Evolutionary conservation across 2,797 vertebrate genomes (phyloP).

Genomic region (Sciaenops ocellatus): DNA sequence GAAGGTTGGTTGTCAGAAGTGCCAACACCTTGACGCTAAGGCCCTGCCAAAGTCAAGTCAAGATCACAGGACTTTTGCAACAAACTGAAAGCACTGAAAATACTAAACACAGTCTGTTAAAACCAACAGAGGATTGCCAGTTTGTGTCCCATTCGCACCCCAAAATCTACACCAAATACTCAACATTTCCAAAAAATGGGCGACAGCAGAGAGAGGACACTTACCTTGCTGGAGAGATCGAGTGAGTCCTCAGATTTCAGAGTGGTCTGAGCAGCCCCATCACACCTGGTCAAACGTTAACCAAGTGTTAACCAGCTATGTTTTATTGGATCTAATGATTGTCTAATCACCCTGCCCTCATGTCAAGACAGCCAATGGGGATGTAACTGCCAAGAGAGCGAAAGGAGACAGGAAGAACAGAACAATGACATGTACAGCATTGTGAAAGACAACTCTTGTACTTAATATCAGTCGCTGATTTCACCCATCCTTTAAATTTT

Average conservation of each 20-base stretch:
- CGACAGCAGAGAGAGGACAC: constrained; percentile 39
- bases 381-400: constrained; percentile 31
- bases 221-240: constrained; percentile 78
- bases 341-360: constrained; percentile 82
- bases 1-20: not conserved
- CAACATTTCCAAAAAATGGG: constrained; percentile 9
- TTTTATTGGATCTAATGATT: constrained; percentile 92
- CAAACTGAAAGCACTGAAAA: constrained; percentile 26
- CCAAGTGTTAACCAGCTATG: constrained; percentile 73
- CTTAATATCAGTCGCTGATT: constrained; percentile 4
- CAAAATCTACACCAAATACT: constrained; percentile 24
- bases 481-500: not conserved
- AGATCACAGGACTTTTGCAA: constrained; percentile 63
- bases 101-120: not conserved
- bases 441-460: constrained; percentile 19
- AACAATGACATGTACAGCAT: constrained; percentile 32
- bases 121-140: not conserved
- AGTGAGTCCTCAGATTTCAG: constrained; percentile 58
- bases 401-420: constrained; percentile 48
- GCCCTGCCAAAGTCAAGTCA: constrained; percentile 81
- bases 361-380: constrained; percentile 63
- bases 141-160: not conserved
- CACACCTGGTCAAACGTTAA: constrained; percentile 87
- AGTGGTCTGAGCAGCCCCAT: constrained; percentile 63
- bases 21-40: constrained; percentile 44